These are phyloP conservation scores for Sebastiscus albofasciatus DNA, from an alignment of 2,797 vertebrate species.

Conservation along the genomic window DNA sequence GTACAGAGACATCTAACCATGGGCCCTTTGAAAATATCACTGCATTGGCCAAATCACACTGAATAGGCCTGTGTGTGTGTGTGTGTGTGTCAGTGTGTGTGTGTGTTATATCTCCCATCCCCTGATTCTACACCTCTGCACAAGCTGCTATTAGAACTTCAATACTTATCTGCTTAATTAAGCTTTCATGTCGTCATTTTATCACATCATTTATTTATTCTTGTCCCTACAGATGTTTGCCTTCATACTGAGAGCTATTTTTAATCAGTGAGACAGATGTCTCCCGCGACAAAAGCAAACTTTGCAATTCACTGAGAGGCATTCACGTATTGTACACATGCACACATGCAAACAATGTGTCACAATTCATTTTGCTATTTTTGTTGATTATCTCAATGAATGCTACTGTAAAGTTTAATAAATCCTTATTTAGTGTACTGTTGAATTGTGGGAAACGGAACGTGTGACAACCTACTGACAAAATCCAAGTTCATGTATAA, in stretches of 20 bases:
- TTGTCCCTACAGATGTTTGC: constrained; percentile 71
- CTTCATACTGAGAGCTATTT: constrained; percentile 63
- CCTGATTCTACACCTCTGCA: constrained; percentile 48
- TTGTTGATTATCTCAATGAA: background rate
- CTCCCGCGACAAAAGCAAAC: constrained; percentile 56
- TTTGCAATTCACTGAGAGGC: constrained; percentile 42
- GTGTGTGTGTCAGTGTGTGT: constrained; percentile 22
- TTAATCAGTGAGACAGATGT: constrained; percentile 70
- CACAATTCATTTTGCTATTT: background rate
- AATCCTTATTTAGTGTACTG: background rate
- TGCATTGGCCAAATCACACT: constrained; percentile 61
- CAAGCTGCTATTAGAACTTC: constrained; percentile 68
- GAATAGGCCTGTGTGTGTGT: constrained; percentile 40
- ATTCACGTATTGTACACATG: constrained; percentile 12
- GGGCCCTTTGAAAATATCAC: constrained; percentile 60
- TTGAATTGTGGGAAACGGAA: background rate
- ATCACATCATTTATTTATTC: constrained; percentile 66
- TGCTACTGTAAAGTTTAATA: background rate
- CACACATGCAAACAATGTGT: constrained; percentile 9
- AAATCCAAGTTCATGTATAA: background rate
- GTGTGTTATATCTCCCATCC: constrained; percentile 29
- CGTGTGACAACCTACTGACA: background rate
- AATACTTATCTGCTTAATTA: constrained; percentile 74
- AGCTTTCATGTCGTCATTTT: constrained; percentile 70
- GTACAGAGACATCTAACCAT: constrained; percentile 61